A percentile compares a stretch with the other conserved stretches of the same genome.
Evolutionary conservation across 1,140 invertebrate genomes (phyloP).

Genomic region (Rhizoglyphus robini): DNA sequence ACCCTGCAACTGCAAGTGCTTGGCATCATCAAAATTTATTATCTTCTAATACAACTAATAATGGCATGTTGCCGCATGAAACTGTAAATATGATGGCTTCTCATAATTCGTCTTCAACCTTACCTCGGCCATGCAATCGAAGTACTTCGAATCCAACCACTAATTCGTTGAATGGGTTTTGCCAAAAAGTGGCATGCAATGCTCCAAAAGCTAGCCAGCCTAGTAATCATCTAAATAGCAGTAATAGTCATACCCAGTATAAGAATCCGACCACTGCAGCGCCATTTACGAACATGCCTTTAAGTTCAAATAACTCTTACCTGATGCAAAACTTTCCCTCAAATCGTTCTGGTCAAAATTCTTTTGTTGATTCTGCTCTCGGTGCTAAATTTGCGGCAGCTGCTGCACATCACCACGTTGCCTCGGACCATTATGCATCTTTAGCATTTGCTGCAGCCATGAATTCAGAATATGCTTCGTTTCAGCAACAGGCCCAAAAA

Average conservation of each 20-base stretch:
- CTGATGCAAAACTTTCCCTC: neutral
- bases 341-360: conserved; percentile 2
- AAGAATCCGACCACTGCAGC: neutral
- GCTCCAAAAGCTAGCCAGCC: neutral
- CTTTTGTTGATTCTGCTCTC: conserved; percentile 6
- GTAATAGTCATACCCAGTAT: neutral
- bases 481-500: neutral
- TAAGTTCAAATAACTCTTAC: neutral
- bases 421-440: neutral
- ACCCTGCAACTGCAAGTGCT: neutral
- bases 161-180: neutral
- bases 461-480: conserved; percentile 3
- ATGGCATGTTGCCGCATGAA: conserved; percentile 24
- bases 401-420: neutral
- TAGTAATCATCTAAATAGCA: conserved; percentile 1
- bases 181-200: neutral
- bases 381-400: conserved; percentile 5
- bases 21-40: conserved; percentile 13
- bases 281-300: neutral
- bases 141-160: neutral
- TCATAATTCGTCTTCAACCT: neutral
- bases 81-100: conserved; percentile 20
- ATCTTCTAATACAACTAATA: conserved; percentile 2
- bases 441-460: conserved; percentile 11
- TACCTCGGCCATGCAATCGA: neutral